Base-by-base conservation (phyloP, 2,888 invertebrate genomes). In the Mimumesa dahlbomi region DNA sequence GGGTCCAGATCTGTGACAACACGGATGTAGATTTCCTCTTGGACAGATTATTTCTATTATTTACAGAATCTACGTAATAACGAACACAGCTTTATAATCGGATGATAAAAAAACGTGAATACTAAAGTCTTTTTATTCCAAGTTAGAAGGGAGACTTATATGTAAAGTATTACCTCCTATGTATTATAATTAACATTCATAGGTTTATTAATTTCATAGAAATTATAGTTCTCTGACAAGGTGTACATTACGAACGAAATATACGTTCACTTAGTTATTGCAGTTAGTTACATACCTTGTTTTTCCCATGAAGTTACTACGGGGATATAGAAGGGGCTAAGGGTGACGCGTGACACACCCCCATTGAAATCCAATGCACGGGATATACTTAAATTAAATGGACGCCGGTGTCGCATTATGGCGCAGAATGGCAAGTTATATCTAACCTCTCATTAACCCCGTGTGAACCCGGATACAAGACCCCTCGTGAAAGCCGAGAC, bases 391-490 rank as follows among this genome's bases (percentile, higher is more conserved):
- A 86, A 85, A 86, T 89, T 88, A 89, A 89, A 88, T 83, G 85
- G 79, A 80, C 80, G 83, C 82, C 79, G 82, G 87, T 87, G 85
- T 88, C 83, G 73, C 83, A 84, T 84, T 86, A 84, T 87, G 72
- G 63, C 58, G 54, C 70, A 74, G 84, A 83, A 84, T 82, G 74
- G 82, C 86, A 81, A 86, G 86, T 89, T 89, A 89, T 89, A 89
- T 84, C 88, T 89, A 89, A 89, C 89, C 89, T 86, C 84, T 89
- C 84, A 89, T 89, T 89, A 89, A 85, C 83, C 79, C 84, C 87
- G 88, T 89, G 89, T 85, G 89, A 89, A 88, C 85, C 73, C 71
- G 66, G 38, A 52, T 77, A 64, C 64, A 48, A 46, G 50, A 54
- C 61, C 56, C 63, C 36, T 29, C 36, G 40, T 79, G 83, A 76